A percentile compares a stretch with the other conserved stretches of the same genome.
These are phyloP conservation scores for Drosophila prosaltans DNA, from an alignment of 1,140 invertebrate genomes.

Conservation along the genomic window DNA sequence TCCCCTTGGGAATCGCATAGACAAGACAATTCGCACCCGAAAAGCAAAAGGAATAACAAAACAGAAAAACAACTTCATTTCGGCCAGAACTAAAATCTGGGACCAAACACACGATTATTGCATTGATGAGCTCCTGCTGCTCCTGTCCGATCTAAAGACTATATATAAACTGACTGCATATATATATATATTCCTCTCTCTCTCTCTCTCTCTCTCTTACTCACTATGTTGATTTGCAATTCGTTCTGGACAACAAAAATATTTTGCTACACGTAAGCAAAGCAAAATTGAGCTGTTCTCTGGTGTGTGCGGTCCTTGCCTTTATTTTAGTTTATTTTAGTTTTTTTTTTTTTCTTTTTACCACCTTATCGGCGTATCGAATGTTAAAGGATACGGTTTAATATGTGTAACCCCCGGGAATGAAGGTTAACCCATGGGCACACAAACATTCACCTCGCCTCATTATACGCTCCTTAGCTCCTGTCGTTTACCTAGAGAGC, in stretches of 20 bases:
- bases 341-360: conserved; percentile 36
- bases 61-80: conserved; percentile 62
- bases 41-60: not conserved
- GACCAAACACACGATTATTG: conserved; percentile 74
- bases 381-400: conserved; percentile 77
- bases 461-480: conserved; percentile 77
- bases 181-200: not conserved
- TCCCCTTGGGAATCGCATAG: conserved; percentile 44
- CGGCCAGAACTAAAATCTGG: conserved; percentile 23
- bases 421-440: conserved; percentile 50
- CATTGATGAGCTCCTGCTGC: conserved; percentile 82
- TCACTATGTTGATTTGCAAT: conserved; percentile 58
- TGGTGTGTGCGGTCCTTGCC: conserved; percentile 51
- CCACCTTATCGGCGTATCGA: conserved; percentile 67
- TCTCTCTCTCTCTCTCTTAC: not conserved
- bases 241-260: conserved; percentile 80
- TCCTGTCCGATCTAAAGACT: conserved; percentile 69
- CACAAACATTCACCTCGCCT: conserved; percentile 28
- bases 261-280: conserved; percentile 64
- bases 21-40: conserved; percentile 60
- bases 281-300: conserved; percentile 66
- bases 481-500: conserved; percentile 41
- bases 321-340: not conserved
- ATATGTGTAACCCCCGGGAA: conserved; percentile 52
- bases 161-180: not conserved